Evolutionary conservation across 92 coral and sea anemone genomes (phyloP).

Genomic region (Desmophyllum pertusum): DNA sequence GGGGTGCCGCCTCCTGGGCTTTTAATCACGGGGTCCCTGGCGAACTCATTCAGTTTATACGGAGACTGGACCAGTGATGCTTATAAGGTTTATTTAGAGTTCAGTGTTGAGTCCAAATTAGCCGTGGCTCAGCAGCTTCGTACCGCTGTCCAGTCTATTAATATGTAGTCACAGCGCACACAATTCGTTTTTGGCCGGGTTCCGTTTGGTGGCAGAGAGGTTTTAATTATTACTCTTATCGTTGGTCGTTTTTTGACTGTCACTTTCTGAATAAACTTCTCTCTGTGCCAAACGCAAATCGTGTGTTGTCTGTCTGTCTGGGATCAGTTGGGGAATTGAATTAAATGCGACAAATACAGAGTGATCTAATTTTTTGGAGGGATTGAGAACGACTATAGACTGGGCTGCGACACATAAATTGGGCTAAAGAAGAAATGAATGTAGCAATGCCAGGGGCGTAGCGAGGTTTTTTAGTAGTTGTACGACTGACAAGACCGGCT

Average conservation of each 20-base stretch:
- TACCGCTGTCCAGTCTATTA: background rate
- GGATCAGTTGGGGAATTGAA: background rate
- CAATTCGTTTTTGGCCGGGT: constrained; percentile 25
- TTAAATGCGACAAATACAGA: no score
- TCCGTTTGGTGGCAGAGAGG: constrained; percentile 26
- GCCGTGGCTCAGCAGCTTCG: constrained; percentile 7
- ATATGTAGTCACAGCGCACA: background rate
- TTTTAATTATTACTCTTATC: constrained; percentile 27
- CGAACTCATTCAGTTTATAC: constrained; percentile 33
- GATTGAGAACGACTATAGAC: no score
- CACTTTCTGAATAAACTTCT: constrained; percentile 1
- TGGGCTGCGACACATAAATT: no score
- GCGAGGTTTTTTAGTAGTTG: no score
- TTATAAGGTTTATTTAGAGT: constrained; percentile 25
- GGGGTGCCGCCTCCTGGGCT: constrained; percentile 25
- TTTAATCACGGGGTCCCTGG: constrained; percentile 19
- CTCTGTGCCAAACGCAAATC: no score
- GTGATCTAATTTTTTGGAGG: no score
- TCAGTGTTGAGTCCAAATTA: constrained; percentile 19
- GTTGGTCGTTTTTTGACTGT: no score
- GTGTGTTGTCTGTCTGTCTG: background rate
- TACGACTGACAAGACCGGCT: no score
- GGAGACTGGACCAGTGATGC: constrained; percentile 37
- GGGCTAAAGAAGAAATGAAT: no score
- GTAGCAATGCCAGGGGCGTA: no score